A percentile compares a stretch with the other conserved stretches of the same genome.
Conservation (phyloP, 1,140 invertebrate genomes). For the Drosophila elegans region DNA sequence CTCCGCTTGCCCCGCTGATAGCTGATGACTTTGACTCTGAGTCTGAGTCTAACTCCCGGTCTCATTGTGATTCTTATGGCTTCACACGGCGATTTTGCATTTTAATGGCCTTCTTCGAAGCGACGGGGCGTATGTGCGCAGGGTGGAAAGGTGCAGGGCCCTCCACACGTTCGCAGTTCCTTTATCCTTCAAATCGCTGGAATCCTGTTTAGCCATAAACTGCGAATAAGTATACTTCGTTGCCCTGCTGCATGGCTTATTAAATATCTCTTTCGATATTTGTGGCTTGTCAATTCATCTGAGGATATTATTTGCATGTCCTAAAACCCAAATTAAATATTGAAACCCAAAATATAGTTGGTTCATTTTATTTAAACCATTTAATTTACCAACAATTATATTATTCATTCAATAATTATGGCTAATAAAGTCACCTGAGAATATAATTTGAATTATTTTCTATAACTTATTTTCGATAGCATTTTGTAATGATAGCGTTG, state of each 20-base stretch:
- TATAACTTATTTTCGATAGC: no score
- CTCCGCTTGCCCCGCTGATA: slow-evolving; percentile 34
- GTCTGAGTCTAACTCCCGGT: slow-evolving; percentile 26
- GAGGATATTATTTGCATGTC: no score
- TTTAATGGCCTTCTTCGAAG: slow-evolving; percentile 54
- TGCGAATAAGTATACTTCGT: not conserved
- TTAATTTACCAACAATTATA: no score
- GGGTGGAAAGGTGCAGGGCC: slow-evolving; percentile 32
- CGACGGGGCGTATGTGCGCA: slow-evolving; percentile 33
- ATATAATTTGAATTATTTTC: no score
- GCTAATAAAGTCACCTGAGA: no score
- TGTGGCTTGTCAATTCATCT: no score
- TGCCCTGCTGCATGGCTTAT: not conserved
- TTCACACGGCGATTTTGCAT: slow-evolving; percentile 77
- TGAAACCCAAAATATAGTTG: no score
- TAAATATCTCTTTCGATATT: not conserved
- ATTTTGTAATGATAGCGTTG: no score
- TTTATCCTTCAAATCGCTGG: slow-evolving; percentile 8
- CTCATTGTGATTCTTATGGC: slow-evolving; percentile 76
- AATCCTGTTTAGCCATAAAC: slow-evolving; percentile 23
- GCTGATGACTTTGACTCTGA: slow-evolving; percentile 14
- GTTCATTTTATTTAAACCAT: no score
- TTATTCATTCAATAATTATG: no score
- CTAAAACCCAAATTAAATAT: no score
- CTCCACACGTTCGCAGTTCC: slow-evolving; percentile 1